These are phyloP conservation scores for Eilema depressum DNA, from an alignment of 2,888 invertebrate genomes.

Conservation along the genomic window DNA sequence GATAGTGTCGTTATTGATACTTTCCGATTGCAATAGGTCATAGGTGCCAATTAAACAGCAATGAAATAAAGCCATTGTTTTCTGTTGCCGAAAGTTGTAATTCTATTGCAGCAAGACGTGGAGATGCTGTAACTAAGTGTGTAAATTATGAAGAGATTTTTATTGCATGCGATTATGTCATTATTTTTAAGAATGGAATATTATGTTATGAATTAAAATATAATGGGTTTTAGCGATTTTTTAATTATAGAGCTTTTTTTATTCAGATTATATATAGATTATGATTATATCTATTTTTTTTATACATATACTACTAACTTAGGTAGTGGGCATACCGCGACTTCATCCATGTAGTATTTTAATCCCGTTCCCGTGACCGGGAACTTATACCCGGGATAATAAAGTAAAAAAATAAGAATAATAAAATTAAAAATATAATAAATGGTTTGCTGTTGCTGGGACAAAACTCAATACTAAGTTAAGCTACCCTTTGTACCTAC, in stretches of 20 bases:
- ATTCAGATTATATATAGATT: too few relatives aligned
- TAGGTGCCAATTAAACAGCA: neutral
- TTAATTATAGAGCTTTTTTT: neutral
- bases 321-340: too few relatives aligned
- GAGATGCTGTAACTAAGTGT: neutral
- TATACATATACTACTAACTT: too few relatives aligned
- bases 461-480: too few relatives aligned
- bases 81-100: neutral
- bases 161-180: neutral
- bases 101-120: neutral
- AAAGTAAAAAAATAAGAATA: too few relatives aligned
- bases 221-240: neutral
- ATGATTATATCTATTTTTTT: too few relatives aligned
- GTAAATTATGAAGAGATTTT: neutral
- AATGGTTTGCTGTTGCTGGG: too few relatives aligned
- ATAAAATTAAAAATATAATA: too few relatives aligned
- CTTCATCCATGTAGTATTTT: too few relatives aligned
- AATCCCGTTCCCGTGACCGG: too few relatives aligned
- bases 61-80: neutral
- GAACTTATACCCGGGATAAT: too few relatives aligned
- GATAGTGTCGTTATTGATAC: neutral
- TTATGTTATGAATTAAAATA: neutral
- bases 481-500: too few relatives aligned
- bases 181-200: neutral
- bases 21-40: constrained; percentile 5